phyloP scores from a whole-genome alignment of 2,113 vertebrate species.

The Catharus minimus region DNA sequence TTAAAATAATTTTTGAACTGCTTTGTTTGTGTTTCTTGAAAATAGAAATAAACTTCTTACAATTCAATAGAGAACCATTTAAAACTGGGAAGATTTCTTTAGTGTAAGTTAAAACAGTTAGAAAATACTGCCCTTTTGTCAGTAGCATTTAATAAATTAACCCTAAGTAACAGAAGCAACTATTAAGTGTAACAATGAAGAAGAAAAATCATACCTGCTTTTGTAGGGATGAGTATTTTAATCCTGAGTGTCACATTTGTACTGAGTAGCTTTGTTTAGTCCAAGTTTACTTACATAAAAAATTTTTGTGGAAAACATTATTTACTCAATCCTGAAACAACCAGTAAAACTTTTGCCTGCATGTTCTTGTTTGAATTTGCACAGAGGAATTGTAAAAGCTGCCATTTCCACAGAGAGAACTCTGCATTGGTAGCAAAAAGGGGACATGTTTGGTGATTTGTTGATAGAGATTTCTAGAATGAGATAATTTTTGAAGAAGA shows the following conservation, averaged over 20 bases:
- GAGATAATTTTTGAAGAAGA: background rate
- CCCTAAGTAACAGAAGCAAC: background rate
- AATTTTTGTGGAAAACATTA: background rate
- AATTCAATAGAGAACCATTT: background rate
- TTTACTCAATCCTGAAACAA: background rate
- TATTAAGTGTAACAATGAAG: background rate
- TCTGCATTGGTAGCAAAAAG: background rate
- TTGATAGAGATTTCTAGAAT: background rate
- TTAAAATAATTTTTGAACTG: background rate
- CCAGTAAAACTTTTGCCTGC: background rate
- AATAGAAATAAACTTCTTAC: background rate
- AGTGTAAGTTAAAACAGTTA: background rate
- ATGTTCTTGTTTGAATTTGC: background rate
- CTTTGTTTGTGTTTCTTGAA: background rate
- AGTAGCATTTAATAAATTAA: background rate
- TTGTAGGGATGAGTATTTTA: background rate
- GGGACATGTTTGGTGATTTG: background rate
- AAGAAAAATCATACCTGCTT: background rate
- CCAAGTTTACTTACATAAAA: background rate
- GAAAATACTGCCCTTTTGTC: background rate
- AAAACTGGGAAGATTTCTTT: background rate
- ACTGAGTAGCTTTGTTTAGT: background rate
- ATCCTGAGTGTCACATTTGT: background rate
- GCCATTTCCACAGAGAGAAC: background rate
- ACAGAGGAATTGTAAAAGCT: background rate